phyloP scores from a whole-genome alignment of 1,140 invertebrate species.

The Rhagoletis pomonella region DNA sequence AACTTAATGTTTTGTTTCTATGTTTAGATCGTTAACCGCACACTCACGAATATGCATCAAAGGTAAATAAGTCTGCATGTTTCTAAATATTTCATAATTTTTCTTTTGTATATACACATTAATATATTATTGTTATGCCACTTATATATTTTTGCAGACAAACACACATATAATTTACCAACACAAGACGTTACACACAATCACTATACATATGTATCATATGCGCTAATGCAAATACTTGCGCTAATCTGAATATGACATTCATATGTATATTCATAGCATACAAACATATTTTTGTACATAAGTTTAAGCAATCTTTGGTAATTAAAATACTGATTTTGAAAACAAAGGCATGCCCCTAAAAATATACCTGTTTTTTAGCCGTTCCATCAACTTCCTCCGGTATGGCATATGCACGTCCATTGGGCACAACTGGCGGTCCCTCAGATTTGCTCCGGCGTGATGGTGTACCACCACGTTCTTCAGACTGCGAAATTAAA shows the following conservation, averaged over 20 bases:
- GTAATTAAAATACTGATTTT: neutral
- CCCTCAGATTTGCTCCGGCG: slow-evolving; percentile 84
- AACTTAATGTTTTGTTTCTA: no score
- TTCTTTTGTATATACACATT: no score
- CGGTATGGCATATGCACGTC: slow-evolving; percentile 73
- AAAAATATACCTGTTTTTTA: slow-evolving; percentile 71
- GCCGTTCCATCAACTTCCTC: slow-evolving; percentile 74
- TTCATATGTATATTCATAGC: neutral
- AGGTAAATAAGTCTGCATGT: no score
- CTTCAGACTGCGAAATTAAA: slow-evolving; percentile 76
- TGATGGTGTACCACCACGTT: slow-evolving; percentile 75
- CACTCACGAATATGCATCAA: no score
- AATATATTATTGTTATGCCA: no score
- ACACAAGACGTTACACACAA: no score
- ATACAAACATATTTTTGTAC: slow-evolving; percentile 1
- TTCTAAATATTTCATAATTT: no score
- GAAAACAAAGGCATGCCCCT: neutral
- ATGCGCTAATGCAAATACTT: neutral
- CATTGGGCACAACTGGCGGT: slow-evolving; percentile 77
- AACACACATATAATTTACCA: no score
- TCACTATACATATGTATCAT: no score
- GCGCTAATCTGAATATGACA: neutral
- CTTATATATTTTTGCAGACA: no score
- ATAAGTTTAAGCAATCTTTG: neutral
- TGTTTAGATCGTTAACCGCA: no score